These are phyloP conservation scores for Marmota monax DNA, from an alignment of 2,113 vertebrate species.

Conservation along the genomic window DNA sequence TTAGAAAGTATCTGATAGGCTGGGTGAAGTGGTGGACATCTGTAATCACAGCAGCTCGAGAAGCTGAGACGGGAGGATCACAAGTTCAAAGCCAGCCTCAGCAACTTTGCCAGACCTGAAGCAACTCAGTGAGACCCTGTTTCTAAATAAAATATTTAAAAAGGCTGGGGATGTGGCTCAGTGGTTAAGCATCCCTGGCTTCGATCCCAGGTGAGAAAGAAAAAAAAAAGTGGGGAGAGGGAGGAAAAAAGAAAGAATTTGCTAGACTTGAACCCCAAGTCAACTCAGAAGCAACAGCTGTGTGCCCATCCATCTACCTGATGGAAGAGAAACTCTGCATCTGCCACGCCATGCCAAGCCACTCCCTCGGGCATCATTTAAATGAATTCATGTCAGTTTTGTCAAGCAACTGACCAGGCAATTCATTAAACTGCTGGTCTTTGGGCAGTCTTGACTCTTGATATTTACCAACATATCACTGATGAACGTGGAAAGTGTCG, in stretches of 20 bases:
- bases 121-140: too few relatives aligned
- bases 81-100: too few relatives aligned
- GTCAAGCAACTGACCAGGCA: not conserved
- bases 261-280: not conserved
- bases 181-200: too few relatives aligned
- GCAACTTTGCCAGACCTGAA: too few relatives aligned
- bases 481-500: not conserved
- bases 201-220: too few relatives aligned
- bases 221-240: too few relatives aligned
- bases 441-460: not conserved
- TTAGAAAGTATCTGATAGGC: not conserved
- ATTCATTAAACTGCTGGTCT: not conserved
- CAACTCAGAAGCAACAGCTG: not conserved
- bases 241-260: too few relatives aligned
- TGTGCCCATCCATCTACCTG: not conserved
- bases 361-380: not conserved
- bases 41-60: too few relatives aligned
- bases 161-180: too few relatives aligned
- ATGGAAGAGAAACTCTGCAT: not conserved
- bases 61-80: too few relatives aligned
- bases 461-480: not conserved
- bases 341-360: accelerated
- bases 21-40: too few relatives aligned
- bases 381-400: not conserved
- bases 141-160: too few relatives aligned